Evolutionary conservation across 2,888 invertebrate species (phyloP), one percentile per base, ranked within the genome.

Genomic region (Uloborus plumipes): DNA sequence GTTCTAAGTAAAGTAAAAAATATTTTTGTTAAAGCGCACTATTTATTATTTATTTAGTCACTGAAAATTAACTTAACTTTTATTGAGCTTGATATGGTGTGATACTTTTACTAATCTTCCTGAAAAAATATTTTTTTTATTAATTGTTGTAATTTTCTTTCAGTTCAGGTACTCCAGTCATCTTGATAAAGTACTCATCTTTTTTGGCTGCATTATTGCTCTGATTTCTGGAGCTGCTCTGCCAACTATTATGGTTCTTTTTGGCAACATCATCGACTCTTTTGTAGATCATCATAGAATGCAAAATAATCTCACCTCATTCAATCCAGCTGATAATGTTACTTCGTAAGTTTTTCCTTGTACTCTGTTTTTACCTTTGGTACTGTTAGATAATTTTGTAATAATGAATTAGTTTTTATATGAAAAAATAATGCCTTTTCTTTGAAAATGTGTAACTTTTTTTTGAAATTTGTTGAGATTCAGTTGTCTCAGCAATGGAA

Each of bases 151-250:
- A 62, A 62, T 26, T 69, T 31, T 26, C 13, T 49, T 47, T 49
- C 58, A 83, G 83, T 83, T 83, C 73, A 76, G 83, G 67, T 83
- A 83, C 64, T 77, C 77, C 62, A 83, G 83, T 73, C 55, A 31
- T 49, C 16, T 73, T 31, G 83, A 83, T n/a, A 83, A 83, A 64
- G 4, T 72, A 3, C 58, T 83, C n/a, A 83, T 83, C 58, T 53
- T 77, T 73, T 62, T 77, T 61, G 83, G 47, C 4, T 64, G 55
- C 31, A 67, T 83, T 20, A 83, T 83, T 65, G 83, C 83, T 7
- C 53, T 83, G n/a, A 50, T 62, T 50, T 65, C 77, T 69, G 77
- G 83, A n/a, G 77, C 62, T 47, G 69, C 83, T 26, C 71, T 83
- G 77, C 83, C 83, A 18, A 55, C 66, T 18, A 77, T 77, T 15